Conservation (phyloP, 2,888 invertebrate species). For the Molanna angustata region DNA sequence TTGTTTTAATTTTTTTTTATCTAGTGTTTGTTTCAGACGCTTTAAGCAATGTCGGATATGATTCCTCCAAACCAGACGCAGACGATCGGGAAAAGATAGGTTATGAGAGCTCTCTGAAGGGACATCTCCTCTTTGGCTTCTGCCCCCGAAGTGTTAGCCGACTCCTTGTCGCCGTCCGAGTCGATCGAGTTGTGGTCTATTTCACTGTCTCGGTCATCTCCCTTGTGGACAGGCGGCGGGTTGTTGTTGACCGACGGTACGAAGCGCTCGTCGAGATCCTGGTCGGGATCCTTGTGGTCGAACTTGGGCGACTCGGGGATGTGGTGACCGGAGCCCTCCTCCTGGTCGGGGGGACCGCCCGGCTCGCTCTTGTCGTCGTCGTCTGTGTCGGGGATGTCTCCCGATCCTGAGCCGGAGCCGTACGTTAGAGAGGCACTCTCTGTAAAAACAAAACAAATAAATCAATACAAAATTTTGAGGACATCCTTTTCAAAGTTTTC, state of each 20-base stretch:
- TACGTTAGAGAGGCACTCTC: constrained; percentile 47
- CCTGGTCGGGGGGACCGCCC: constrained; percentile 32
- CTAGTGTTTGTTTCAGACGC: no score
- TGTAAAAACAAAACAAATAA: no score
- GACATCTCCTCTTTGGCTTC: constrained; percentile 48
- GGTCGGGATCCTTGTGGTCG: constrained; percentile 38
- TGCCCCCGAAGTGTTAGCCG: constrained; percentile 40
- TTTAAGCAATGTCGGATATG: constrained; percentile 79
- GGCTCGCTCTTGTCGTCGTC: constrained; percentile 34
- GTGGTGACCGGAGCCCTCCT: constrained; percentile 43
- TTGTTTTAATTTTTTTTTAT: neutral
- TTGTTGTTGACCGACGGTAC: constrained; percentile 40
- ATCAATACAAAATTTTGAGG: no score
- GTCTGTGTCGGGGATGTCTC: constrained; percentile 55
- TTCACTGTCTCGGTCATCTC: constrained; percentile 33
- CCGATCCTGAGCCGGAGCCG: constrained; percentile 73
- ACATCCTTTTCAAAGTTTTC: no score
- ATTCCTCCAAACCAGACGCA: constrained; percentile 84
- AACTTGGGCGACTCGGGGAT: constrained; percentile 39
- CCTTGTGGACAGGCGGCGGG: constrained; percentile 41
- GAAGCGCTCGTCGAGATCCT: constrained; percentile 35
- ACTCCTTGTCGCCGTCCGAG: constrained; percentile 41
- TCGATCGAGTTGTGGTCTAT: constrained; percentile 34
- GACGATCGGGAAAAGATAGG: constrained; percentile 77
- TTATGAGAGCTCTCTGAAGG: constrained; percentile 62